Evolutionary conservation across 2,888 invertebrate species (phyloP).

Genomic region (Encarsia formosa): DNA sequence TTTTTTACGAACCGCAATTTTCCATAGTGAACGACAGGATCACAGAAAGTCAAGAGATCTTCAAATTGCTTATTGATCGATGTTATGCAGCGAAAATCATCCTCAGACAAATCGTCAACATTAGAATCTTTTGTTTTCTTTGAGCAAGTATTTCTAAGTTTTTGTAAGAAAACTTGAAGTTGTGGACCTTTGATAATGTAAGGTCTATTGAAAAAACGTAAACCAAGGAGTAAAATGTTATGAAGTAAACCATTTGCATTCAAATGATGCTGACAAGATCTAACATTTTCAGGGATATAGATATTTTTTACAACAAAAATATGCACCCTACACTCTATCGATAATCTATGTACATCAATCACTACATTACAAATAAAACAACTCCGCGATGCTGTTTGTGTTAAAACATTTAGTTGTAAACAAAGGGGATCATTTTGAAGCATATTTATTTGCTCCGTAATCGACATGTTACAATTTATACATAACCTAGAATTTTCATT

Average conservation of each 20-base stretch:
- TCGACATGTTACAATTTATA: not conserved
- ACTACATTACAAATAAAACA: conserved; percentile 17
- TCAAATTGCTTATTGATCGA: too few species aligned
- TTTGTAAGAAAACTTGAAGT: too few species aligned
- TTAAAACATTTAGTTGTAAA: conserved; percentile 10
- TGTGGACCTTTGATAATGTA: too few species aligned
- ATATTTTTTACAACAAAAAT: conserved; percentile 14
- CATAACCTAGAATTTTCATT: not conserved
- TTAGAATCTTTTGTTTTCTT: too few species aligned
- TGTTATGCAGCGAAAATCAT: too few species aligned
- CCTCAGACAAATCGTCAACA: too few species aligned
- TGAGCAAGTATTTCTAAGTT: too few species aligned
- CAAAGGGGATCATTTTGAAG: conserved; percentile 6
- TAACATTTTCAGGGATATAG: conserved; percentile 14
- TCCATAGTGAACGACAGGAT: too few species aligned
- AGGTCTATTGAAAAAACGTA: too few species aligned
- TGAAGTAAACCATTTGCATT: conserved; percentile 15
- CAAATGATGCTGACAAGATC: conserved; percentile 18
- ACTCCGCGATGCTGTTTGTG: conserved; percentile 5
- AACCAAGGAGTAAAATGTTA: conserved; percentile 1
- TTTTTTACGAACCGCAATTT: too few species aligned
- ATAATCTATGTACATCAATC: conserved; percentile 8
- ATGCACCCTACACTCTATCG: conserved; percentile 15
- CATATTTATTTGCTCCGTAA: not conserved
- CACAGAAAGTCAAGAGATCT: too few species aligned